Evolutionary conservation across 2,888 invertebrate genomes (phyloP).

Genomic region (Trachelus iudaicus): DNA sequence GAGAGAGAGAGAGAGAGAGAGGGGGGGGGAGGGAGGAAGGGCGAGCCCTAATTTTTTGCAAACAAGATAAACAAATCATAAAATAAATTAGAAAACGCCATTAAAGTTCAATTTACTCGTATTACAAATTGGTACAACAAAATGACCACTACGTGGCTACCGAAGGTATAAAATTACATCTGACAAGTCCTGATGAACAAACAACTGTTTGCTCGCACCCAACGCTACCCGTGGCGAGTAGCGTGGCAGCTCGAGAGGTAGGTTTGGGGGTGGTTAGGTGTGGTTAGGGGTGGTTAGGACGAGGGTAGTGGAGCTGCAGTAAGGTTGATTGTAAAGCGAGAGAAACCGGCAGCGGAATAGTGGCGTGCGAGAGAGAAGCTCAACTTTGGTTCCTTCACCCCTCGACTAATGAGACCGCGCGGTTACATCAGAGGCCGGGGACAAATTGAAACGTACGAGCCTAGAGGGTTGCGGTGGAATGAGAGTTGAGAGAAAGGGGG

Average conservation of each 20-base stretch:
- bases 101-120: no score
- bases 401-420: conserved; percentile 62
- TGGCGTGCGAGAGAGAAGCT: conserved; percentile 30
- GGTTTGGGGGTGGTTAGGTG: conserved; percentile 23
- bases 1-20: no score
- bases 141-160: not conserved
- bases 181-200: conserved; percentile 23
- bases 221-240: conserved; percentile 24
- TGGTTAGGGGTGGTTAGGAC: conserved; percentile 21
- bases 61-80: not conserved
- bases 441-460: conserved; percentile 64
- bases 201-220: conserved; percentile 55
- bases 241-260: not conserved
- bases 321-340: conserved; percentile 59
- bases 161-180: not conserved
- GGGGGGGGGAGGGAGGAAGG: no score
- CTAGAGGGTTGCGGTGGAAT: conserved; percentile 42
- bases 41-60: not conserved
- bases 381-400: conserved; percentile 41
- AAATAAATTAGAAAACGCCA: not conserved
- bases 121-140: not conserved
- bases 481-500: not conserved
- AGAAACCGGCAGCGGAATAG: conserved; percentile 26
- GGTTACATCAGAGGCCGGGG: conserved; percentile 61
- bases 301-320: conserved; percentile 45